Evolutionary conservation across 2,888 invertebrate species (phyloP), one percentile per base, ranked within the genome.

Genomic region (Barypeithes pellucidus): DNA sequence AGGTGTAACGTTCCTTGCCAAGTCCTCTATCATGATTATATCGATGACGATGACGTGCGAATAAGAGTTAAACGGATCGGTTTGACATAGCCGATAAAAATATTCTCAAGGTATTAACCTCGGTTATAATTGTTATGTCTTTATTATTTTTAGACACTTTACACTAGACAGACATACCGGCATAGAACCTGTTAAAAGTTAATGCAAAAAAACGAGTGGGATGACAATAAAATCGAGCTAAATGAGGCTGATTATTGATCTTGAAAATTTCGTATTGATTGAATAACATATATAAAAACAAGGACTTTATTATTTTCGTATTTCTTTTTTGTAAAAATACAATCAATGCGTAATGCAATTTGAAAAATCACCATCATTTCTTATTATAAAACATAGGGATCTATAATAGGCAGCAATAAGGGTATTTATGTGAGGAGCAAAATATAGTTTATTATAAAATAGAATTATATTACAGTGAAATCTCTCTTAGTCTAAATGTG

Each of bases 101-200:
- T 76, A 76, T 66, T 75, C 65, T 69, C 78, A 79, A 79, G 78
- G 78, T 77, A 75, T 68, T 77, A 70, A 76, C 77, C 78, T 78
- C 76, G 76, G 67, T 62, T 70, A 77, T 77, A 78, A 78, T 76
- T 76, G 75, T 71, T 75, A 73, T 59, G 66, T 72, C 67, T 74
- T 65, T 77, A 73, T 74, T 76, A 74, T 78, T 71, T 75, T 75
- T 71, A 71, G 74, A 67, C 66, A 24, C 60, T 67, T 67, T 47
- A 57, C 33, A 67, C 63, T 59, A 65, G 66, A 66, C 70, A 74
- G 70, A 74, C 74, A 59, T 9, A 71, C 59, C 29, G 74, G 61
- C 71, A 67, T 67, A 71, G 67, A 75, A 75, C 74, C 71, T 71
- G 74, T 71, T 75, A 66, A 52, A 52, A 52, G 24, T 41, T 41